Evolutionary conservation across 2,797 vertebrate genomes (phyloP), one percentile per base, ranked within the genome.

Genomic region (Myripristis murdjan): DNA sequence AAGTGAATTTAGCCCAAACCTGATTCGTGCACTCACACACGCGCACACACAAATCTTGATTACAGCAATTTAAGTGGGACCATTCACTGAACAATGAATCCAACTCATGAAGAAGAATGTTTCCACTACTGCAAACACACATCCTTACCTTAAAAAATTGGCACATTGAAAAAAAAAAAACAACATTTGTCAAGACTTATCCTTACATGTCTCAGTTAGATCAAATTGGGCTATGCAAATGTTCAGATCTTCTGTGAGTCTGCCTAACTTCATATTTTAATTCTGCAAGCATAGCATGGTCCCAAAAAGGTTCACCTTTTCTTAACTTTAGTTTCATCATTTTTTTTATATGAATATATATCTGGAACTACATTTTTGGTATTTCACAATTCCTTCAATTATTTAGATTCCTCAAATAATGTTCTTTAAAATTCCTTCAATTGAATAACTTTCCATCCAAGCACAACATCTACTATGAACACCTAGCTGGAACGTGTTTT

Each of bases 141-240:
- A 62, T 16, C 73, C 85, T 89, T 87, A 88, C 78, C 87, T 86
- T 24, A 26, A 0, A 20, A 18, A 57, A 52, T 64, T 37, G 65
- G 64, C 46, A 73, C 72, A 64, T 54, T 12, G 79, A 83, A 69
- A 20, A 74, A 20, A 16, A n/a, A 43, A 43, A 53, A 61, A 33
- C 71, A 84, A 86, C 10, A 46, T 74, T 67, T 77, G 58, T 52
- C 84, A 79, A 70, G 63, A 69, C 61, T 66, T 52, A 51, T 62
- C 56, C 77, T 58, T 80, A 76, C 63, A 70, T 52, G 73, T 73
- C 43, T 82, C 56, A 78, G 77, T 58, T 28, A 28, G 11, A 61
- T 14, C 28, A 11, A 64, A 41, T 10, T 55, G 53, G n/a, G 12
- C 35, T 20, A 28, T 35, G 16, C 28, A 9, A 35, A 18, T 16